Base-by-base conservation (phyloP, 2,113 vertebrate genomes). In the Azemiops feae region DNA sequence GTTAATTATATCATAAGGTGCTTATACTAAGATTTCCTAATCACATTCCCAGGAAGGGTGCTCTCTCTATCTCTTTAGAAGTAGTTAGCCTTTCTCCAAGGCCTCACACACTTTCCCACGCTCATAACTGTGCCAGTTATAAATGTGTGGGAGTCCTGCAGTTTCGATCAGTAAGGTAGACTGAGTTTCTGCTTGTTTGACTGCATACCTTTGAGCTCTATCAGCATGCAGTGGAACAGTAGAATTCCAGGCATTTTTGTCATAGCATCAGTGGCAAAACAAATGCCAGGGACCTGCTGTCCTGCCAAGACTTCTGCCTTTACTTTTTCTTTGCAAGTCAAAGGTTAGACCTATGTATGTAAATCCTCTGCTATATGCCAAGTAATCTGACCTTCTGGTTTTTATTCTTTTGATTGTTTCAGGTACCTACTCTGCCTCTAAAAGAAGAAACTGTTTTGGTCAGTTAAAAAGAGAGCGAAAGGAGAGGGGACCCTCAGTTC, bases 271-370 rank as follows among this genome's bases (percentile, higher is more conserved):
- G 97, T 97, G 94, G 97, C 97, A 95, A 95, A 92, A 94, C 95
- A 96, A 96, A 97, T 95, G 97, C 97, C 97, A 97, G 95, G 97
- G 97, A 97, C 97, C 97, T 95, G 96, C 91, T 95, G 96, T 97
- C 97, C 96, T 97, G 96, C 95, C 96, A 96, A 96, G 96, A 64
- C 96, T 95, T 97, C 97, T 97, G 94, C 96, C 95, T 96, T 97
- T 97, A 97, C 97, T 97, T 97, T 98, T 97, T 97, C 97, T 98
- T 98, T 97, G 96, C 89, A 94, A 97, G 96, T 95, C 97, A 97
- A 96, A 98, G 97, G 96, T 97, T 98, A 97, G 97, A 96, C 96
- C 96, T 97, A 97, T 97, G 97, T 98, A 98, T 97, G 98, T 97
- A 98, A 98, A 98, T 98, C 97, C 96, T 97, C 95, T 94, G 94